These are phyloP conservation scores for Drosophila albomicans DNA, from an alignment of 1,140 invertebrate species.

Conservation along the genomic window DNA sequence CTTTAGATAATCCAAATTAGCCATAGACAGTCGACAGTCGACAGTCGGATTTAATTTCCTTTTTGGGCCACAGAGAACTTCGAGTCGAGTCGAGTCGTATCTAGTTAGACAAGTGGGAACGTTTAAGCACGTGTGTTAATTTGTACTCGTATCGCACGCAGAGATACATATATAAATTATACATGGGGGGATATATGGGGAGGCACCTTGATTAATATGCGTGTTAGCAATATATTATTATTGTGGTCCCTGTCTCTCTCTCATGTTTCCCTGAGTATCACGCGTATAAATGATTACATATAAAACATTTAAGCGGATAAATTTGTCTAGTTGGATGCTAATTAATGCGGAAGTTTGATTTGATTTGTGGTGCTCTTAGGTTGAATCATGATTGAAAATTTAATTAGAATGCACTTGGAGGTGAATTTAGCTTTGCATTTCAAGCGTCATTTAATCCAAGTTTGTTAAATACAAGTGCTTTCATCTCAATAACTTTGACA, in stretches of 20 bases:
- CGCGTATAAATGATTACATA: constrained; percentile 27
- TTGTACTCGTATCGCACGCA: constrained; percentile 39
- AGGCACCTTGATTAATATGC: constrained; percentile 73
- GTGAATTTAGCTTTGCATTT: constrained; percentile 6
- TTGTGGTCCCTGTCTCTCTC: constrained; percentile 45
- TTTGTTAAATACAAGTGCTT: too few species aligned
- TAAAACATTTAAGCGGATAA: constrained; percentile 37
- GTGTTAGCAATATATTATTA: constrained; percentile 71
- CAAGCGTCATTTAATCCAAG: background rate
- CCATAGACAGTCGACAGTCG: background rate
- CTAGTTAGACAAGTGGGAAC: constrained; percentile 2
- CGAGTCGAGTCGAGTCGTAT: background rate
- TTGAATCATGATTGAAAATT: constrained; percentile 23
- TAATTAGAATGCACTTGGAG: constrained; percentile 29
- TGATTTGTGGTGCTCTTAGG: constrained; percentile 34
- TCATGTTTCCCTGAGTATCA: background rate
- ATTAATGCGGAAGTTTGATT: constrained; percentile 46
- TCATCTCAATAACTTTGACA: too few species aligned
- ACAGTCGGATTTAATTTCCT: background rate
- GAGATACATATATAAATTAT: constrained; percentile 54
- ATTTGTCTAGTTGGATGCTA: constrained; percentile 34
- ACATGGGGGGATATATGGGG: constrained; percentile 4
- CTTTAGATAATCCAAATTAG: constrained; percentile 9
- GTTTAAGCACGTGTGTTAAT: constrained; percentile 47
- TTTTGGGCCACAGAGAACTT: background rate